Evolutionary conservation across 1,140 invertebrate genomes (phyloP).

Genomic region (Drosophila ironensis): DNA sequence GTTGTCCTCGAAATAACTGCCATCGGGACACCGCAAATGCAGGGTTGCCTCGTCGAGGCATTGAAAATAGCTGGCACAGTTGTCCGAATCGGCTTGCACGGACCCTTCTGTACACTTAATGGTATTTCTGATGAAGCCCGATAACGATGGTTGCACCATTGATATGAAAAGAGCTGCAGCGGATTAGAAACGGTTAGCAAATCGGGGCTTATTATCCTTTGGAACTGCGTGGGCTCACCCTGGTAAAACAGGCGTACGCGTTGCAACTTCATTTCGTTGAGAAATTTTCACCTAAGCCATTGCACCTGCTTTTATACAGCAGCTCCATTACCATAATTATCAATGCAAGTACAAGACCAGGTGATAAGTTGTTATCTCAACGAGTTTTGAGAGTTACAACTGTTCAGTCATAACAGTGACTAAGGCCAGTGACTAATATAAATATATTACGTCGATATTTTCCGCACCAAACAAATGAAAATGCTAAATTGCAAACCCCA

Average conservation of each 20-base stretch:
- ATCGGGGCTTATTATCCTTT: neutral
- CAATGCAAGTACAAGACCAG: too few relatives aligned
- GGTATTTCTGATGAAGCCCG: neutral
- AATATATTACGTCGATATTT: constrained; percentile 6
- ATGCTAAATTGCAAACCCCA: neutral
- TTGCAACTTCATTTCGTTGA: constrained; percentile 21
- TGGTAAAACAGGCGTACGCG: constrained; percentile 3
- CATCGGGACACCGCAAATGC: constrained; percentile 15
- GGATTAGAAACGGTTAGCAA: neutral
- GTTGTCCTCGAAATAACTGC: constrained; percentile 36
- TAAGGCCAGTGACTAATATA: constrained; percentile 6
- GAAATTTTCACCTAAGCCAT: neutral
- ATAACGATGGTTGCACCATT: neutral
- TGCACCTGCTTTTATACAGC: constrained; percentile 36
- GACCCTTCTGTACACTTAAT: constrained; percentile 31
- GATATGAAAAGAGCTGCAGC: constrained; percentile 10
- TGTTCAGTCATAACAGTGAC: constrained; percentile 6
- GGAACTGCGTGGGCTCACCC: constrained; percentile 18
- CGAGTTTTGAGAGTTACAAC: constrained; percentile 1
- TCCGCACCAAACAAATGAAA: neutral
- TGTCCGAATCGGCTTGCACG: constrained; percentile 8
- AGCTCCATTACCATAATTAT: constrained; percentile 18
- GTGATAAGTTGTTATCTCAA: constrained; percentile 31
- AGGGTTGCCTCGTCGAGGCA: constrained; percentile 33
- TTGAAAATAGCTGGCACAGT: constrained; percentile 47